Conservation (phyloP, 2,797 vertebrate species). For the Catostomus latipinnis region DNA sequence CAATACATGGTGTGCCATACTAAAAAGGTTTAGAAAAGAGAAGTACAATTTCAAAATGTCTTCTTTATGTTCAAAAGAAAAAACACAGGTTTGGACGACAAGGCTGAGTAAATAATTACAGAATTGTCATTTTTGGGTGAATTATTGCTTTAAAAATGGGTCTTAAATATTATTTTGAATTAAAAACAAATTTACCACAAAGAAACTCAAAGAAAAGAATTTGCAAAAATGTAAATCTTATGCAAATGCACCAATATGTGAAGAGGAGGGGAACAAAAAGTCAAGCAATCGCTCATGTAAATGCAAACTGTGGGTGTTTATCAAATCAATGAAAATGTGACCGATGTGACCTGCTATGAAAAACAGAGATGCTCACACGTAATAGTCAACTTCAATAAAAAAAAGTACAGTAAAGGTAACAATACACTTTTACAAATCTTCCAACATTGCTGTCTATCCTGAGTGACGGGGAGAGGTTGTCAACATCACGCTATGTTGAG, state of each 20-base stretch:
- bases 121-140: no score
- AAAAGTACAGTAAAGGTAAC: constrained; percentile 17
- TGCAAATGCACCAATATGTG: constrained; percentile 21
- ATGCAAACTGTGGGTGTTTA: constrained; percentile 45
- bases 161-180: constrained; percentile 9
- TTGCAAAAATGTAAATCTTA: constrained; percentile 21
- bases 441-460: constrained; percentile 36
- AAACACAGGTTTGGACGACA: no score
- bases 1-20: no score
- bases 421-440: constrained; percentile 35
- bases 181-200: background rate
- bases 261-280: constrained; percentile 20
- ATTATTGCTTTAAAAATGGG: no score
- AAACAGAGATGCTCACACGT: constrained; percentile 39
- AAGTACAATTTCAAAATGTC: no score
- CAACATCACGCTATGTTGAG: constrained; percentile 1
- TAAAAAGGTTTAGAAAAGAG: no score
- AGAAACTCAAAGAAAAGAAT: background rate
- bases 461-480: constrained; percentile 33
- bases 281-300: constrained; percentile 31
- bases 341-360: constrained; percentile 14
- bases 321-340: constrained; percentile 33
- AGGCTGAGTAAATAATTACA: no score
- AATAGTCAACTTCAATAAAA: constrained; percentile 28
- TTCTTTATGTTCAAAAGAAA: no score